Base-by-base conservation (phyloP, 2,113 vertebrate species). In the Datnioides undecimradiatus region DNA sequence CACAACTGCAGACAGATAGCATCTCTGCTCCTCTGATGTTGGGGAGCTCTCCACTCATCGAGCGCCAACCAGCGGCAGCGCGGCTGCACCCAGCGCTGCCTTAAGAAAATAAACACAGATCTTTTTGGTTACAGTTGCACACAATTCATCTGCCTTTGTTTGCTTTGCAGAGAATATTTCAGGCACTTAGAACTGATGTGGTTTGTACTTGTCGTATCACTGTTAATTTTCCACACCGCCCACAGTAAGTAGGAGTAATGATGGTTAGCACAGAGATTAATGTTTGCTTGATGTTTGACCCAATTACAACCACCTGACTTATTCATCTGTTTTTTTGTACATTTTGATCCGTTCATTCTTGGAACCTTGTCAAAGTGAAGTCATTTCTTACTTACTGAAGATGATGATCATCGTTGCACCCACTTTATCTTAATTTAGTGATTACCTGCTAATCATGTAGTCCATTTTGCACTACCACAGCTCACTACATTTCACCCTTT, bases 401-500 rank as follows among this genome's bases (percentile, higher is more conserved):
- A 51, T 13, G 31, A 21, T 31, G 29, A 52, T 59, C 1, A 14
- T 8, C 1, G 10, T 8, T 58, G n/a, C 23, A 34, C 60, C 14
- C 5, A 33, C 23, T 3, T 31, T 46, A 19, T 54, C 25, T 49
- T 49, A 12, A 43, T 71, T 65, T 36, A 55, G n/a, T 67, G 59
- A 69, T 78, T 33, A 40, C 54, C 54, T 29, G 43, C 55, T 63
- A 68, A 73, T 82, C 36, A 25, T 76, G 48, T 41, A 8, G 23
- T 40, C 36, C n/a, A 51, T 31, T 73, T 57, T 58, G 46, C n/a
- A 8, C 17, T 59, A 17, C 85, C 86, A 88, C 79, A 85, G 81
- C 89, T 87, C 84, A 83, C 75, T 82, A 87, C 90, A 92, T 80
- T 81, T 91, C 86, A 29, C 2, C 33, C 48, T 0, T 21, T 45